Conservation (phyloP, 2,888 invertebrate species). For the Oscheius sp. region DNA sequence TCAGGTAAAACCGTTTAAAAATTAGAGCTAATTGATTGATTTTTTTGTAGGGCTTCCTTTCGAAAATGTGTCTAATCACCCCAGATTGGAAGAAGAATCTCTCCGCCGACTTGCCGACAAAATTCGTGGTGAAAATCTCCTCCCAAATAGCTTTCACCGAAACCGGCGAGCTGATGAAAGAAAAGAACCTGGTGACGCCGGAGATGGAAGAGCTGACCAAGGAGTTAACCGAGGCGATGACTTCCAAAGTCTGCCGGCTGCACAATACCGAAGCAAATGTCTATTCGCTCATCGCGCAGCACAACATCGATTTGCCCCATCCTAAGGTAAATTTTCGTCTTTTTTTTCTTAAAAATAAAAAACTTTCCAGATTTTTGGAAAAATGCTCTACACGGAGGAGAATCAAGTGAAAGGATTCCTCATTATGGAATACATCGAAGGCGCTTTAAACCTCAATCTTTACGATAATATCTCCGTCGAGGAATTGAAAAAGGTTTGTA, state of each 20-base stretch:
- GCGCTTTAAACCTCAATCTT: conserved; percentile 19
- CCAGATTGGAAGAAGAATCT: conserved; percentile 16
- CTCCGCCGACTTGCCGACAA: conserved; percentile 1
- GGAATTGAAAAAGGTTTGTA: conserved; percentile 11
- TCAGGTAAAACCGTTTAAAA: no score
- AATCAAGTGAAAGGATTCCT: conserved; percentile 38
- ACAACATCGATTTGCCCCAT: conserved; percentile 8
- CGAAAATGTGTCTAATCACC: conserved; percentile 24
- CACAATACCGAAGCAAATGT: conserved; percentile 12
- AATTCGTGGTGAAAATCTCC: conserved; percentile 19
- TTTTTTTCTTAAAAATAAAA: neutral
- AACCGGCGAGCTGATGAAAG: neutral
- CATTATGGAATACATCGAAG: conserved; percentile 38
- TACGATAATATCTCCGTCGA: conserved; percentile 17
- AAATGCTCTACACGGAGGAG: conserved; percentile 18
- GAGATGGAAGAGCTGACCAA: neutral
- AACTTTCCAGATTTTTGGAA: neutral
- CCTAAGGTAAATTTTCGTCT: conserved; percentile 10
- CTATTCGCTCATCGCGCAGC: conserved; percentile 6
- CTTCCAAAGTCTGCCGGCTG: neutral
- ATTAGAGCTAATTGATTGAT: no score
- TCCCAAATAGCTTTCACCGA: neutral
- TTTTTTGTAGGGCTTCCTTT: conserved; percentile 32
- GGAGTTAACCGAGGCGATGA: neutral
- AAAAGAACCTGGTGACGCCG: neutral